Evolutionary conservation across 1,140 invertebrate species (phyloP).

Genomic region (Mycetomoellerius zeteki): DNA sequence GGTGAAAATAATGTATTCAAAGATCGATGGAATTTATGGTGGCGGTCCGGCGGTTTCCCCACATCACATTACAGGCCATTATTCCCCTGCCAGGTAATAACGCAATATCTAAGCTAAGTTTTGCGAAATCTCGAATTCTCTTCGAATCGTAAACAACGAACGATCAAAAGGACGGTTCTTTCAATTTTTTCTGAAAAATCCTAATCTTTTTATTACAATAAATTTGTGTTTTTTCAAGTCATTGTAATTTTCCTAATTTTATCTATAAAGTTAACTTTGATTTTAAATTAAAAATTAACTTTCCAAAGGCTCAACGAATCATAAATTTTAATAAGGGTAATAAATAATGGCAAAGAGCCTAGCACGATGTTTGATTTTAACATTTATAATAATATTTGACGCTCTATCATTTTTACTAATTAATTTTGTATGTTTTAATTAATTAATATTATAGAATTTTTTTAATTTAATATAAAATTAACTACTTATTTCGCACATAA

Average conservation of each 20-base stretch:
- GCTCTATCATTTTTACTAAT: neutral
- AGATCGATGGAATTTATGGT: slow-evolving; percentile 95
- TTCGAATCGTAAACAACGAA: neutral
- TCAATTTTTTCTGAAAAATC: neutral
- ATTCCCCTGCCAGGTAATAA: slow-evolving; percentile 91
- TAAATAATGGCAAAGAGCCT: too few relatives aligned
- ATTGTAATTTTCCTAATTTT: neutral
- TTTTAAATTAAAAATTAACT: too few relatives aligned
- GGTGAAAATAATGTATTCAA: slow-evolving; percentile 87
- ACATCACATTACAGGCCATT: slow-evolving; percentile 90
- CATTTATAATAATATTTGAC: neutral
- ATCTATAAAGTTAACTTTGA: neutral
- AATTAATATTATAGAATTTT: neutral
- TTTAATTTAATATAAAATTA: slow-evolving; percentile 5
- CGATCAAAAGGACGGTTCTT: neutral
- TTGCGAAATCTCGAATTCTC: neutral
- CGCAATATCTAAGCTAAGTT: neutral
- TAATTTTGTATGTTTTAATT: neutral
- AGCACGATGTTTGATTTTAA: too few relatives aligned
- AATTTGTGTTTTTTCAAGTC: slow-evolving; percentile 1
- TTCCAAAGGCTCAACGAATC: too few relatives aligned
- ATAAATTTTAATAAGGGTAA: too few relatives aligned
- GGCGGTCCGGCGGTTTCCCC: slow-evolving; percentile 92
- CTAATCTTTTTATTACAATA: neutral
- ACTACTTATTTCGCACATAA: neutral